phyloP scores from a whole-genome alignment of 2,888 invertebrate genomes.

The Plutella xylostella region DNA sequence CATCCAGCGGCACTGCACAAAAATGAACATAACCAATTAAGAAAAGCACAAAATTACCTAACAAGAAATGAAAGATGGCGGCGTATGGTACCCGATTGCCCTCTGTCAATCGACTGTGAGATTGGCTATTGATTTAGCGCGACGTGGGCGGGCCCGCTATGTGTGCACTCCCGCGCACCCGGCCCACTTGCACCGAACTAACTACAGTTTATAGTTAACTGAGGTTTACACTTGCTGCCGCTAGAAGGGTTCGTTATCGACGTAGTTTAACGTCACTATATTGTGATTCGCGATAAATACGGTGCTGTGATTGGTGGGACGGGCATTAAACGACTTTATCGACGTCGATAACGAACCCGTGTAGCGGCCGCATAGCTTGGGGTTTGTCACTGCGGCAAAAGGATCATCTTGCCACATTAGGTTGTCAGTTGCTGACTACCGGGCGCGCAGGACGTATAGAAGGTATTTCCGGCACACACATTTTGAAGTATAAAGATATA shows the following conservation, averaged over 20 bases:
- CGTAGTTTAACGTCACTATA: no score
- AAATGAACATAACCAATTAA: neutral
- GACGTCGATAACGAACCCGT: no score
- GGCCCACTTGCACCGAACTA: constrained; percentile 8
- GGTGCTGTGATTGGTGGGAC: no score
- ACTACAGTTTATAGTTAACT: neutral
- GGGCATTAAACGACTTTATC: no score
- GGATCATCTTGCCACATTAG: no score
- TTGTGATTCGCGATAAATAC: no score
- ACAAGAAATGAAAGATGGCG: neutral
- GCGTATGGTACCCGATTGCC: neutral
- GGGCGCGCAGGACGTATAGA: no score
- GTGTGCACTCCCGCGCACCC: constrained; percentile 3
- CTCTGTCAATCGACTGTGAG: constrained; percentile 23
- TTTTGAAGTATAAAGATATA: no score
- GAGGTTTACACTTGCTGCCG: neutral
- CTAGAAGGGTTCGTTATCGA: no score
- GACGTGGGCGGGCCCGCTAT: constrained; percentile 24
- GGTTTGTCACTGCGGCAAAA: neutral
- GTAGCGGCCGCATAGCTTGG: neutral
- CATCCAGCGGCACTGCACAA: neutral
- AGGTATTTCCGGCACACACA: no score
- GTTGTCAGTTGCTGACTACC: no score
- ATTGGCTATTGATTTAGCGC: constrained; percentile 31
- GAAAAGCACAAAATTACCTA: neutral